Evolutionary conservation across 2,888 invertebrate species (phyloP), one percentile per base, ranked within the genome.

Genomic region (Sarcophaga subvicina): DNA sequence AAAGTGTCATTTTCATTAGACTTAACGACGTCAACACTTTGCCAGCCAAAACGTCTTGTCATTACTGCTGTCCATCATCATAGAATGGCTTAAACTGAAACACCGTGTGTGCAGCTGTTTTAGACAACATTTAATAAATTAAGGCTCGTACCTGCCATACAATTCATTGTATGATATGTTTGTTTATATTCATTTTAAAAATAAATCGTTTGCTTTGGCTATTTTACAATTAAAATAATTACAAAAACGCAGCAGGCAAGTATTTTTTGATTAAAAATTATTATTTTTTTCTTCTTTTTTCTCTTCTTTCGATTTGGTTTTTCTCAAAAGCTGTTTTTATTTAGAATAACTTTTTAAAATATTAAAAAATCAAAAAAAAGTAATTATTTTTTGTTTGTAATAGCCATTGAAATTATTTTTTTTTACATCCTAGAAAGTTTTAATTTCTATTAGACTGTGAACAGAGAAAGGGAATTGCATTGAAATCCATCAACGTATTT

Each of bases 401-500:
- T 20, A 37, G 37, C 37, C 37, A 37, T 37, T 37, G 2, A 37
- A 37, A 37, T 37, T 37, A 37, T 37, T 73, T 37, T 73, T 45
- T 77, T 66, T 78, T 73, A 86, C 70, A 79, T 69, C 78, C 75
- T 75, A 78, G 75, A 84, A 80, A 73, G 22, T 27, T 80, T 70
- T 37, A 17, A 45, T 63, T 67, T 72, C 72, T 72, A 67, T 80
- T 67, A 3, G 67, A 17, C 37, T 62, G 69, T 22, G 37, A 10
- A 37, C 3, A 37, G 37, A 37, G 54, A 22, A 59, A 79, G 25
- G 80, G 73, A 72, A 47, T 76, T 72, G 83, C 54, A 63, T 49
- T 80, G 72, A 83, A 86, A 87, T 87, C 87, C 79, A 87, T 87
- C 87, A 87, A 76, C 87, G 49, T 82, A 84, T 87, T 87, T 82